Base-by-base conservation (phyloP, 1,140 invertebrate genomes). In the Ooceraea biroi region DNA sequence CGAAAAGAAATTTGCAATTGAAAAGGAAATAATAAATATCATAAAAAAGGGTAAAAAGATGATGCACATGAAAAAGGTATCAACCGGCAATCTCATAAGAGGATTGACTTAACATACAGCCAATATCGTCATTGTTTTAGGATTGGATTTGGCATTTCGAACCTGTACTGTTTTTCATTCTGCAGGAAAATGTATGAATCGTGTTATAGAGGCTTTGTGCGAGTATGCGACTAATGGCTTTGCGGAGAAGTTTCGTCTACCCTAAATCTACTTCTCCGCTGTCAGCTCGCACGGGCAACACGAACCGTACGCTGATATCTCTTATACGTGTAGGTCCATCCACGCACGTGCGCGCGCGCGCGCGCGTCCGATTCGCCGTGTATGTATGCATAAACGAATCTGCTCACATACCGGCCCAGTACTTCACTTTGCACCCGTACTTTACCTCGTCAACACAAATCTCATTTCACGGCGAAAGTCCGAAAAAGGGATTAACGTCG, bases 161-260 rank as follows among this genome's bases (percentile, higher is more conserved):
- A 66, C 73, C 63, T 58, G 57, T 61, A 80, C 89, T 92, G 91
- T 94, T 94, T 93, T 94, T 93, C 90, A 92, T 94, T 91, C 90
- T 92, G 85, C 76, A 89, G 89, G 91, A 93, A 94, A 94, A 94
- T 94, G 94, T 94, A 94, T 94, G 93, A 94, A 94, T 94, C 94
- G 93, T 94, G 94, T 94, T 91, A 92, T 86, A 92, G 91, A 92
- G 90, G 92, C 91, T 94, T 94, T 93, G 91, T 93, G 91, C 87
- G 84, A 93, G 91, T 90, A 90, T 91, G 89, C 88, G 92, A 88
- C 90, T 94, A 94, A 94, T 94, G 93, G 93, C 89, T 3, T 7
- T 85, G 90, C 88, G 86, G 90, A 92, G 91, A 85, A 92, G 89
- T 91, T 93, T 55, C 71, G 88, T 88, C 90, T 86, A 89, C 91